Base-by-base conservation (phyloP, 2,888 invertebrate species). In the Xestia xanthographa region DNA sequence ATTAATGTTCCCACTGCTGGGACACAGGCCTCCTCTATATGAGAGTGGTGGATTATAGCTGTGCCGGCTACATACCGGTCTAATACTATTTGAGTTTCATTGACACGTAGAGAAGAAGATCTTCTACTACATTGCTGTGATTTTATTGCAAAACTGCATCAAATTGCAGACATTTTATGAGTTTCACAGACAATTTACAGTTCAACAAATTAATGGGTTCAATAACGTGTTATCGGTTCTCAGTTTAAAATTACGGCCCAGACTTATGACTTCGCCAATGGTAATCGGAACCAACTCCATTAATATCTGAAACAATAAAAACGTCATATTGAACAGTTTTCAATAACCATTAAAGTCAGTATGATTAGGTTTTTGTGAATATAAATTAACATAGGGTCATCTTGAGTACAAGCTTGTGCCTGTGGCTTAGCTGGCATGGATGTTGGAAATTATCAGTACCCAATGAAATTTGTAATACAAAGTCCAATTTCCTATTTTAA, bases 331-430 rank as follows among this genome's bases (percentile, higher is more conserved):
- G 53, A 75, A 74, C 73, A 73, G 58, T 74, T 80, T 79, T 82
- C 72, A 83, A 74, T 79, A 79, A 70, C 78, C 72, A 76, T 84
- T 87, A 86, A 87, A 87, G 83, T 88, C 82, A 34, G 85, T 79
- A 87, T 89, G 88, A 90, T 91, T 90, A 77, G 80, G 50, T 50
- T 75, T 65, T 62, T 63, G 45, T 41, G 50, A 43, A 26, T 26
- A 73, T 83, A 70, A 65, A 48, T 70, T 65, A 66, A 50, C 12
- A 43, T 38, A 45, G 60, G 22, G 5, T 45, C 14, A 60, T 65
- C 77, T 68, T 73, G 60, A 77, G 50, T 72, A 63, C 2, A 0
- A 38, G 41, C n/a, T 12, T 8, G 14, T 4, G 11, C 20, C 9
- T 11, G 20, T 34, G 34, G 11, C 5, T 60, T 60, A 5, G 29